Percentiles rank a stretch among this genome's conserved stretches.
These are phyloP conservation scores for Eurois occulta DNA, from an alignment of 2,888 invertebrate genomes.

Conservation along the genomic window DNA sequence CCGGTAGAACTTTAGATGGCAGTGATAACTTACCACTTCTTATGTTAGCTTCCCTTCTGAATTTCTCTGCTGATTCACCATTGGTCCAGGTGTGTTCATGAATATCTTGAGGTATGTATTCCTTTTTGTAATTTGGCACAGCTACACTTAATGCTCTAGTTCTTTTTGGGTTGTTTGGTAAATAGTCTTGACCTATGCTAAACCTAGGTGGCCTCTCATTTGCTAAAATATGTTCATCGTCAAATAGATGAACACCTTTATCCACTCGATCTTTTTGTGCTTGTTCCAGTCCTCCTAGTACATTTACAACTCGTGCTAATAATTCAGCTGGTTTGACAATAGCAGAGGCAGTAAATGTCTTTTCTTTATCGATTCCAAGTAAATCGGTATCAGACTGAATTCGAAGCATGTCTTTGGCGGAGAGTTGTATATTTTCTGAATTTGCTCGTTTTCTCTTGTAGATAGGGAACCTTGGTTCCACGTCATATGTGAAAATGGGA, in stretches of 20 bases:
- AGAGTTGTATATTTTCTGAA: constrained; percentile 91
- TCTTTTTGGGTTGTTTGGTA: constrained; percentile 84
- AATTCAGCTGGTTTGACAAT: constrained; percentile 94
- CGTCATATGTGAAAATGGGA: constrained; percentile 93
- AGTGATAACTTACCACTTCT: constrained; percentile 86
- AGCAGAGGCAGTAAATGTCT: constrained; percentile 93
- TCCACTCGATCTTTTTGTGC: constrained; percentile 86
- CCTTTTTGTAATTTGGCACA: constrained; percentile 86
- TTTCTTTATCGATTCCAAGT: constrained; percentile 94
- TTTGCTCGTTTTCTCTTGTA: constrained; percentile 91
- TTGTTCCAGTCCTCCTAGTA: constrained; percentile 92
- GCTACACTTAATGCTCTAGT: constrained; percentile 92
- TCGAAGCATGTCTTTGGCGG: constrained; percentile 89
- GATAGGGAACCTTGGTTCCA: constrained; percentile 86
- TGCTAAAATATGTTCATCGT: constrained; percentile 93
- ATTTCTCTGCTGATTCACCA: constrained; percentile 91
- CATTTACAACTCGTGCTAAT: constrained; percentile 94
- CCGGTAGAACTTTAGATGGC: constrained; percentile 74
- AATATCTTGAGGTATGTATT: constrained; percentile 82
- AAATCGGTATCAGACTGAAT: constrained; percentile 95
- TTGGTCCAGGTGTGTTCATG: constrained; percentile 93
- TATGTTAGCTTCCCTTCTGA: constrained; percentile 88
- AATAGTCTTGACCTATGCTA: constrained; percentile 88
- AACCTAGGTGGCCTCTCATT: constrained; percentile 91
- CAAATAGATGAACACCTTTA: constrained; percentile 92